Conservation (phyloP, 2,113 vertebrate genomes). For the Myanophis thanlyinensis region DNA sequence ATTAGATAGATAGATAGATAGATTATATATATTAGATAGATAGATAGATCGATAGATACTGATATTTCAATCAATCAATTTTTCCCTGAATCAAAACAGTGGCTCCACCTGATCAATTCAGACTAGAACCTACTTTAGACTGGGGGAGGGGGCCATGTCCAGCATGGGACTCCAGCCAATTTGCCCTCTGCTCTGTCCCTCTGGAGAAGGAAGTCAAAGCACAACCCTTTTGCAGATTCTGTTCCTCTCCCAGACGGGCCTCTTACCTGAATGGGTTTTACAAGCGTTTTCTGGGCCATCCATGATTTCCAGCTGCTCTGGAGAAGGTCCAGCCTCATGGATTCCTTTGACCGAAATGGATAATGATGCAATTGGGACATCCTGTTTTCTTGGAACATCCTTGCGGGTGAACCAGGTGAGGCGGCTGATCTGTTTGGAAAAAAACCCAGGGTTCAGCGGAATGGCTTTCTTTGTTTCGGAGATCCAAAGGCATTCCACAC, state of each 20-base stretch:
- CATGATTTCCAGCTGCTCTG: slow-evolving; percentile 56
- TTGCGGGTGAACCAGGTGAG: slow-evolving; percentile 91
- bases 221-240: fast-evolving
- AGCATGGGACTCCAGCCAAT: background rate
- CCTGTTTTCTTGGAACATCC: slow-evolving; percentile 55
- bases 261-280: slow-evolving; percentile 42
- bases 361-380: slow-evolving; percentile 33
- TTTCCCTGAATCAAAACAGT: background rate
- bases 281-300: slow-evolving; percentile 28
- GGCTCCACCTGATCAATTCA: background rate
- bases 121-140: background rate
- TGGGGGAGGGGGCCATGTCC: too few species aligned
- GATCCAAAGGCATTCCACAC: background rate
- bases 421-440: slow-evolving; percentile 74
- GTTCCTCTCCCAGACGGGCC: background rate
- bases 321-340: background rate
- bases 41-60: too few species aligned
- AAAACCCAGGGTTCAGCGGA: background rate
- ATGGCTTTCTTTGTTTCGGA: background rate
- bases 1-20: too few species aligned
- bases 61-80: background rate
- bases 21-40: too few species aligned
- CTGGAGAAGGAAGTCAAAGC: background rate
- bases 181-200: background rate
- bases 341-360: slow-evolving; percentile 21